These are phyloP conservation scores for Aegotheles bennettii DNA, from an alignment of 2,113 vertebrate species.

Conservation along the genomic window DNA sequence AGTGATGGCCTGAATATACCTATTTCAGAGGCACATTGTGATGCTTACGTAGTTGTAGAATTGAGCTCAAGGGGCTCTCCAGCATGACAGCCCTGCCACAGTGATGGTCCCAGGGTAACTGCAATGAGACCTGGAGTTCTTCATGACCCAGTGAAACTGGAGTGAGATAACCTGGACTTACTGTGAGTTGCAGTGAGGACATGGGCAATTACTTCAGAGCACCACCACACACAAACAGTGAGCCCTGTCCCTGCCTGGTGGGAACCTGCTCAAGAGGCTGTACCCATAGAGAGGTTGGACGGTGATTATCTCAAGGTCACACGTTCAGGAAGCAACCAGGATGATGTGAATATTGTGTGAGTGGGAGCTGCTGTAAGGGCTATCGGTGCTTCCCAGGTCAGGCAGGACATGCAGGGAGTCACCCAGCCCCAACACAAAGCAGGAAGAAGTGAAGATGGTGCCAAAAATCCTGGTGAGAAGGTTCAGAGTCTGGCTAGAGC, in stretches of 20 bases:
- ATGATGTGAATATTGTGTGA: not conserved
- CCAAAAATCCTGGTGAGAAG: not conserved
- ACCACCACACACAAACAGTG: not conserved
- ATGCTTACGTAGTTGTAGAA: not conserved
- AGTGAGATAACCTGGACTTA: not conserved
- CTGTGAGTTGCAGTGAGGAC: not conserved
- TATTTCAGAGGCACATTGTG: not conserved
- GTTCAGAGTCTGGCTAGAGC: not conserved
- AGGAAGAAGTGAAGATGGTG: not conserved
- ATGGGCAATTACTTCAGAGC: not conserved
- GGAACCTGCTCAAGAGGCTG: not conserved
- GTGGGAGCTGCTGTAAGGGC: not conserved
- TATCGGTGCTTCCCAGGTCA: not conserved
- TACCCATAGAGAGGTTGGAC: not conserved
- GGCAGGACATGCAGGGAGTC: not conserved
- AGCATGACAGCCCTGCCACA: not conserved
- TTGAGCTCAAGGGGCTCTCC: not conserved
- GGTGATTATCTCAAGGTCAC: conserved; percentile 1
- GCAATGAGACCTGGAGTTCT: rapidly evolving
- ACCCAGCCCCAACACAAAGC: not conserved
- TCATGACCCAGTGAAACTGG: not conserved
- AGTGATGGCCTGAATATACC: rapidly evolving
- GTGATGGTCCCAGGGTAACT: rapidly evolving
- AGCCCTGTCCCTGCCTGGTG: not conserved
- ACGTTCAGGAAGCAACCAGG: not conserved